phyloP scores from a whole-genome alignment of 2,888 invertebrate genomes.

The Nomada lathburiana region DNA sequence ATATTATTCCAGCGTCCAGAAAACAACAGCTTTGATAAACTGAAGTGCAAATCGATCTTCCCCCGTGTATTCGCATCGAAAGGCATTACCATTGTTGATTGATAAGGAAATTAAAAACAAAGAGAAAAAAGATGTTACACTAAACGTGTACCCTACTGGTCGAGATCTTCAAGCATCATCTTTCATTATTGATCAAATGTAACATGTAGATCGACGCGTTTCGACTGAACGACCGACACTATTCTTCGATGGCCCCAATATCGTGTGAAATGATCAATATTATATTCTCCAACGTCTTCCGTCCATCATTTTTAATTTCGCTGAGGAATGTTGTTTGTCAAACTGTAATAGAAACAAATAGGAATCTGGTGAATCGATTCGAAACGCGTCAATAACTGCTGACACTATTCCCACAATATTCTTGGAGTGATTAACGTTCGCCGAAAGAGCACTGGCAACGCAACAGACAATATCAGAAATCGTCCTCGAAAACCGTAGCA shows the following conservation, averaged over 20 bases:
- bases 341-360: neutral
- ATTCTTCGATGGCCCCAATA: neutral
- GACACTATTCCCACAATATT: neutral
- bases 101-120: neutral
- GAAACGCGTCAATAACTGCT: neutral
- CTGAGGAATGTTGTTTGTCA: too few species aligned
- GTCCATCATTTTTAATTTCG: too few species aligned
- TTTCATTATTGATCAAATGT: neutral
- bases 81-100: neutral
- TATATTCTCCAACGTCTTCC: too few species aligned
- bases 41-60: neutral
- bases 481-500: conserved; percentile 20
- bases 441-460: neutral
- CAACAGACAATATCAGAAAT: neutral
- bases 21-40: conserved; percentile 15
- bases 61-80: neutral
- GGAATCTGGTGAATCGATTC: neutral
- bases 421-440: neutral
- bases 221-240: neutral
- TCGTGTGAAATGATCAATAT: neutral
- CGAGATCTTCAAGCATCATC: neutral
- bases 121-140: neutral
- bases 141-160: neutral
- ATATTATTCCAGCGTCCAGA: conserved; percentile 8
- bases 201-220: neutral